Evolutionary conservation across 2,797 vertebrate species (phyloP), one percentile per base, ranked within the genome.

Genomic region (Cirrhinus mrigala): DNA sequence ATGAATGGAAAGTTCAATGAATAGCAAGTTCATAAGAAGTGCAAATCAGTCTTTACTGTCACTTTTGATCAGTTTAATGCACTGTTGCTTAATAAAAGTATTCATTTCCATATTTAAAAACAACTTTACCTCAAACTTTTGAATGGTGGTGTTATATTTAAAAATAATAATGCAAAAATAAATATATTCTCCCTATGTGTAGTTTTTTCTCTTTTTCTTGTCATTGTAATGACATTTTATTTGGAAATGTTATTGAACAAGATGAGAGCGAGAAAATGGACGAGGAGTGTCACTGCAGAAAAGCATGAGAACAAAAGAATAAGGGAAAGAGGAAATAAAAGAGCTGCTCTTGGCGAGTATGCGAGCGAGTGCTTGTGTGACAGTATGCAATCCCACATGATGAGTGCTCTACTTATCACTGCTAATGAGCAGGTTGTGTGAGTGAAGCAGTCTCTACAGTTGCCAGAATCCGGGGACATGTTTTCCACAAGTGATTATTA

Each of bases 391-490:
- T 81, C 81, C 85, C 79, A 78, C 69, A 81, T 90, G 89, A 89
- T 79, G 70, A 88, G 87, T 83, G 80, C 46, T 86, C 83, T 69
- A 86, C 87, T 91, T 91, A 90, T 89, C 82, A 77, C 78, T 75
- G 52, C 82, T 91, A 90, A 91, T 91, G 87, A 91, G 90, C 85
- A 77, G 52, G 37, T 58, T 84, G 60, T 73, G 48, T 68, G 81
- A 71, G 68, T 73, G 68, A 84, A 62, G 66, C 58, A 50, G 27
- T 1, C 52, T 70, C 52, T 77, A 44, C n/a, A 66, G 56, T 64
- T 79, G 48, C 20, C 73, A 76, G 71, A 86, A 77, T 77, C 60
- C 22, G n/a, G 48, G 69, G 82, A 82, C 81, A 62, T 74, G 69
- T 82, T 56, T 85, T 85, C 69, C 56, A 73, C 56, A 50, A 64